phyloP scores from a whole-genome alignment of 2,888 invertebrate genomes.

The Rotaria socialis region DNA sequence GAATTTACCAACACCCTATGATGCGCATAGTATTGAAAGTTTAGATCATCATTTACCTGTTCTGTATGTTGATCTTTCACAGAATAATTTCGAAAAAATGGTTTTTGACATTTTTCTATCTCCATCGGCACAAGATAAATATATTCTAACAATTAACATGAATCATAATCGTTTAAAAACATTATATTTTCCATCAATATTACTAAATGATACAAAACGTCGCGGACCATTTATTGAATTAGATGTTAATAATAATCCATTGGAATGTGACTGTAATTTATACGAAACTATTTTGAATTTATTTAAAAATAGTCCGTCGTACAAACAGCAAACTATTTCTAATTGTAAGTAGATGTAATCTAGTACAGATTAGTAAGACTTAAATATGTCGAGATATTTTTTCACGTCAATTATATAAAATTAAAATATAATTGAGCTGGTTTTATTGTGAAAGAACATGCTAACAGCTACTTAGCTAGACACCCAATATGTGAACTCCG shows the following conservation, averaged over 20 bases:
- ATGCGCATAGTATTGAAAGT: neutral
- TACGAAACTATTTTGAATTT: neutral
- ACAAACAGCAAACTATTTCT: neutral
- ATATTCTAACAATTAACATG: neutral
- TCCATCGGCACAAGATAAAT: slow-evolving; percentile 6
- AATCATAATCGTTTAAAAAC: slow-evolving; percentile 14
- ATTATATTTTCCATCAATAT: neutral
- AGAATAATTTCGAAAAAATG: neutral
- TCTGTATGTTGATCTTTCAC: slow-evolving; percentile 9
- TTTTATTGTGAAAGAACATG: too few species aligned
- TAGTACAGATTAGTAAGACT: too few species aligned
- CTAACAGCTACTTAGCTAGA: too few species aligned
- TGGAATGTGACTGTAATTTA: slow-evolving; percentile 1
- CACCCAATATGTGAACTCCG: too few species aligned
- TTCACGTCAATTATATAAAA: too few species aligned
- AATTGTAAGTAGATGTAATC: neutral
- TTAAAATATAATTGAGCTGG: too few species aligned
- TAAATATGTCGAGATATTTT: too few species aligned
- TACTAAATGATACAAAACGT: neutral
- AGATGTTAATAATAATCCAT: neutral
- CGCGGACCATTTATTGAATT: slow-evolving; percentile 36
- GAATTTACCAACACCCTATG: slow-evolving; percentile 5
- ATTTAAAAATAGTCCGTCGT: neutral
- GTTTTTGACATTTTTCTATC: neutral
- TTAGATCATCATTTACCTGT: slow-evolving; percentile 30